Base-by-base conservation (phyloP, 2,797 vertebrate species). In the Silurus lanzhouensis region DNA sequence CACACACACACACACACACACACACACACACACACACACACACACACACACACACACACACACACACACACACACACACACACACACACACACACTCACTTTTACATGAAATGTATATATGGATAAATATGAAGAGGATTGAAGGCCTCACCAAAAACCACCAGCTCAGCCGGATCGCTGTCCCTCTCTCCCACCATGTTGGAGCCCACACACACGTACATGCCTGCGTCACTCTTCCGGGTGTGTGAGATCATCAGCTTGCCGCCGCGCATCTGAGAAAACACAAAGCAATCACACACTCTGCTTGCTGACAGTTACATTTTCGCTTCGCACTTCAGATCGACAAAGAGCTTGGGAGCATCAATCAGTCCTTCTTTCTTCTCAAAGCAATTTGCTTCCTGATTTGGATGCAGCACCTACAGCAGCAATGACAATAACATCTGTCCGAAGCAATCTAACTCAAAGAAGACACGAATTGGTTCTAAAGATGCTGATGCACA, bases 161-260 rank as follows among this genome's bases (percentile, higher is more conserved):
- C 98, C 77, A 99, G 94, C 91, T 99, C 97, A 2, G 98, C 98
- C 0, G 98, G 97, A 83, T 99, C 98, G 0, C 98, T 99, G 94
- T 99, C 98, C 60, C 97, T 94, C 89, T 99, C 98, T 55, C 98
- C 98, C 72, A 99, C 98, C 96, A 99, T 98, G 81, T 99, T 99
- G 85, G 96, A 96, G 25, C 97, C 98, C 68, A 99, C 97, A 83
- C 98, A 99, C 1, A 96, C 97, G 15, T 99, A 99, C 97, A 98
- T 99, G 74, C 98, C 98, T 0, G 98, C 98, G 78, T 99, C 98
- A 8, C 94, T 97, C 90, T 99, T 99, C 60, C 95, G 96, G 83
- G 97, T 98, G 83, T 98, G 97, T 84, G 97, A 98, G 90, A 99
- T 98, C 96, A 99, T 98, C 92, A 99, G 93, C 90, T 98, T 99